A percentile compares a stretch with the other conserved stretches of the same genome.
These are phyloP conservation scores for Standfussiana lucernea DNA, from an alignment of 2,888 invertebrate genomes.

Conservation along the genomic window DNA sequence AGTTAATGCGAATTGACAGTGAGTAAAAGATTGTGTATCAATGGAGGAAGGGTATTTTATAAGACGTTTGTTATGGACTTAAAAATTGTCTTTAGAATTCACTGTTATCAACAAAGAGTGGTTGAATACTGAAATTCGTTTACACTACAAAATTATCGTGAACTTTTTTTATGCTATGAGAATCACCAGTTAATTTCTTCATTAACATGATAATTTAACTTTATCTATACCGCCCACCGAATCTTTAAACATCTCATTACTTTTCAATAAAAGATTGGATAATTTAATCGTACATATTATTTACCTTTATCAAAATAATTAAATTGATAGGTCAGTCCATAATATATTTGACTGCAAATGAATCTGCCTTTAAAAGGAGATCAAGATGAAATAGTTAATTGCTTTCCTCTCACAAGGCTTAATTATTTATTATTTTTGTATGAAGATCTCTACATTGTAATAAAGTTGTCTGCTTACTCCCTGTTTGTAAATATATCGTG, in stretches of 20 bases:
- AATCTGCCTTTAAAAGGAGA: constrained; percentile 37
- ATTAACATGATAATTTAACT: neutral
- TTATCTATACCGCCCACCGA: neutral
- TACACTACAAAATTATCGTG: neutral
- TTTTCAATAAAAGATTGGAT: constrained; percentile 7
- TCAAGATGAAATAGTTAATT: constrained; percentile 24
- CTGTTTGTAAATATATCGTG: neutral
- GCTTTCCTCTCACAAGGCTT: neutral
- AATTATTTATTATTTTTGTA: constrained; percentile 19
- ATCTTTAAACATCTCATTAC: neutral
- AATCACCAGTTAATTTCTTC: neutral
- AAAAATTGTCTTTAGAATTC: neutral
- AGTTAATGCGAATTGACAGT: constrained; percentile 54
- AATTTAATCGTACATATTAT: neutral
- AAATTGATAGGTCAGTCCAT: neutral
- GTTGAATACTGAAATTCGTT: too few relatives aligned
- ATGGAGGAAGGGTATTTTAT: constrained; percentile 3
- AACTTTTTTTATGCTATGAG: too few relatives aligned
- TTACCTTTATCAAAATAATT: neutral
- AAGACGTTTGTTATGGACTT: neutral
- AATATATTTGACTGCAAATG: constrained; percentile 31
- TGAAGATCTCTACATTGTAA: neutral
- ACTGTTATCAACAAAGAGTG: neutral
- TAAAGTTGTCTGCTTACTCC: neutral
- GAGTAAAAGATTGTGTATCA: constrained; percentile 25